phyloP scores from a whole-genome alignment of 2,797 vertebrate genomes.

The Clarias pachynema region DNA sequence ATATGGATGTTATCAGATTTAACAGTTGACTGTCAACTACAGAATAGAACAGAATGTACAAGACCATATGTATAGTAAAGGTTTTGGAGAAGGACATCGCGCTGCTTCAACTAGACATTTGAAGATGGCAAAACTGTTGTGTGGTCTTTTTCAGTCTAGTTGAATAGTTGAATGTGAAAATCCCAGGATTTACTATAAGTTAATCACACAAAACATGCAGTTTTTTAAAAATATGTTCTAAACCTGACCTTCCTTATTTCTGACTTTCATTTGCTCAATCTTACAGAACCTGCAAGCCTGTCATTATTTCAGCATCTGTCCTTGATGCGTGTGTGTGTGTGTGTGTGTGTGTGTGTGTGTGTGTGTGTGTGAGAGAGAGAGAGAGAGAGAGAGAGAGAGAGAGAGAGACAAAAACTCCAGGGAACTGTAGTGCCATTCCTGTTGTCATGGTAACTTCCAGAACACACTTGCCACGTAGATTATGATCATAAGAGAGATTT shows the following conservation, averaged over 20 bases:
- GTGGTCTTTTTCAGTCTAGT: neutral
- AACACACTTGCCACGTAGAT: slow-evolving; percentile 30
- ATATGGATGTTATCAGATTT: too few relatives aligned
- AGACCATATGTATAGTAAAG: too few relatives aligned
- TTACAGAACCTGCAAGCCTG: slow-evolving; percentile 34
- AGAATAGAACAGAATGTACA: too few relatives aligned
- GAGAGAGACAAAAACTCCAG: slow-evolving; percentile 29
- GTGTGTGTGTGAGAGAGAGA: neutral
- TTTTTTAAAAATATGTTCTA: neutral
- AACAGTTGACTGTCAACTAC: too few relatives aligned
- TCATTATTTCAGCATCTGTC: slow-evolving; percentile 50
- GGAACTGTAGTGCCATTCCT: slow-evolving; percentile 44
- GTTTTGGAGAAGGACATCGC: too few relatives aligned
- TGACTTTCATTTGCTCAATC: slow-evolving; percentile 33
- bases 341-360: slow-evolving; percentile 10
- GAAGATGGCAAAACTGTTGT: neutral
- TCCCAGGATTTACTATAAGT: neutral
- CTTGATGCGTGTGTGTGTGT: slow-evolving; percentile 11
- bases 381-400: too few relatives aligned
- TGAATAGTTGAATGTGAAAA: neutral
- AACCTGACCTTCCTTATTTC: neutral
- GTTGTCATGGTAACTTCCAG: slow-evolving; percentile 53
- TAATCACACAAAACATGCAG: neutral
- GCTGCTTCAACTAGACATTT: too few relatives aligned
- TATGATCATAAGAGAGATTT: slow-evolving; percentile 40